These are phyloP conservation scores for Myotis lucifugus DNA, from an alignment of 2,113 vertebrate genomes.

Conservation along the genomic window DNA sequence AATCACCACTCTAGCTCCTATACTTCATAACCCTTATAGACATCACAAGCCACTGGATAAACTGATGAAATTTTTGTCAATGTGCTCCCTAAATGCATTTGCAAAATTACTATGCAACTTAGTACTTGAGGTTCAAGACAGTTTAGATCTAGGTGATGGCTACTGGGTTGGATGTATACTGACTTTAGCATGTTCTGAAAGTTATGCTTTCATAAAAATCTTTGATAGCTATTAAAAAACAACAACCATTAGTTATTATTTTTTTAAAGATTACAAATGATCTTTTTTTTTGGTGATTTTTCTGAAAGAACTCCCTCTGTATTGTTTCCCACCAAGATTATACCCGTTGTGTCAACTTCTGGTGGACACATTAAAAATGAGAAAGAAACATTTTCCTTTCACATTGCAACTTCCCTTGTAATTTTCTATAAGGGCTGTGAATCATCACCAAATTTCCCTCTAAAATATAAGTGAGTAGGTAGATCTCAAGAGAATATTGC, in stretches of 20 bases:
- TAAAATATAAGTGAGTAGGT: background rate
- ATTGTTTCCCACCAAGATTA: background rate
- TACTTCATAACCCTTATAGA: background rate
- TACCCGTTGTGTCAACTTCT: background rate
- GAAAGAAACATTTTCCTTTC: background rate
- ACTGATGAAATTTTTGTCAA: background rate
- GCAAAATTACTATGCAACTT: background rate
- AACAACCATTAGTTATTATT: background rate
- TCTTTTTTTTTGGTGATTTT: background rate
- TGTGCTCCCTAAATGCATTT: background rate
- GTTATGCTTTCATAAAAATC: background rate
- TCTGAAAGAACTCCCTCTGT: background rate
- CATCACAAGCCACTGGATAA: background rate
- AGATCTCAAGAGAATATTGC: background rate
- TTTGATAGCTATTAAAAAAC: background rate
- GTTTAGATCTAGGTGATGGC: background rate
- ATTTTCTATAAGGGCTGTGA: background rate
- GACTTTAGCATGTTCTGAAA: background rate
- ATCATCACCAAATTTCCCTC: background rate
- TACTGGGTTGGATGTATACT: background rate
- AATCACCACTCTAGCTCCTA: background rate
- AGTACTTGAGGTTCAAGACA: background rate
- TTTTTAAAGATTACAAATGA: background rate
- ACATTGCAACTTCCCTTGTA: background rate
- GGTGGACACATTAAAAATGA: constrained; percentile 23